Base-by-base conservation (phyloP, 2,113 vertebrate genomes). In the Saguinus imperator region DNA sequence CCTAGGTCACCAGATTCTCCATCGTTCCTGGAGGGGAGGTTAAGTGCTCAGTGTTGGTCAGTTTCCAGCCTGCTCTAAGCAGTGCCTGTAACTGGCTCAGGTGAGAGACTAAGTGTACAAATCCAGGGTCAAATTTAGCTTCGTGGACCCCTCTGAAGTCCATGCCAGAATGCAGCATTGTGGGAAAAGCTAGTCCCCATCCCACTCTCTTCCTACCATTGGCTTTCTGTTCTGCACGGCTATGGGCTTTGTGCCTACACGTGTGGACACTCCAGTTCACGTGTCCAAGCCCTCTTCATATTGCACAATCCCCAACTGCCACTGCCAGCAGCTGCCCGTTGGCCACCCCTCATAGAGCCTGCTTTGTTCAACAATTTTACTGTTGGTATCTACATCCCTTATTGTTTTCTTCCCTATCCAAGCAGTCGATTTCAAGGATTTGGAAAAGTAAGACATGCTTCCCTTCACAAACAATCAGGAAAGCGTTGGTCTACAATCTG, bases 371-470 rank as follows among this genome's bases (percentile, higher is more conserved):
- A 17, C 50, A 43, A 64, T 35, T 73, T 86, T 32, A 23, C 25
- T 80, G 16, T 77, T 50, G 50, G 29, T 27, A 58, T 57, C 6
- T 1, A 52, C 37, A 48, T 12, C 21, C 0, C 12, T 72, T 37
- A 18, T 25, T n/a, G 66, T 48, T 92, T 70, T 77, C 35, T 81
- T 73, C 13, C 8, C 75, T 70, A 11, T 21, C 16, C 2, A n/a
- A 52, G 29, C 35, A 57, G 20, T 20, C 48, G 75, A 70, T 86
- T 87, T 76, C 48, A 88, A 91, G 43, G 48, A 18, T 88, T 73
- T 75, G 40, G 25, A 48, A 17, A 89, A 82, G 52, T 61, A 89
- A 92, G 58, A 95, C 77, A 68, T 40, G 37, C 23, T 87, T 73
- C 20, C 58, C 23, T 11, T 91, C 5, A 50, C 17, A 23, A 89